Evolutionary conservation across 1,140 invertebrate genomes (phyloP).

Genomic region (Solenopsis invicta): DNA sequence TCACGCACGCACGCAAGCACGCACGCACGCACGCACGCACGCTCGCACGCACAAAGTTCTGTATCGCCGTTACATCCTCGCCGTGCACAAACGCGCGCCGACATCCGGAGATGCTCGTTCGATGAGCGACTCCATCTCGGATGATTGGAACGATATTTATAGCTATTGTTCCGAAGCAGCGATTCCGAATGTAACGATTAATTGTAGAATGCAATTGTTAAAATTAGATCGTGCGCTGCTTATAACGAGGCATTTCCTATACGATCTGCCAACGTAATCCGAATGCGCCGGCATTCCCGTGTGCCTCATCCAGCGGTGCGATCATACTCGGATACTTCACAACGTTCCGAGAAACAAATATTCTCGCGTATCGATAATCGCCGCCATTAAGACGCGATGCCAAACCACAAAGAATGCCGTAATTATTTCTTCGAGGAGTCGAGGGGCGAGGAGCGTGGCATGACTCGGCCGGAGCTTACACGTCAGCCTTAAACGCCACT

Average conservation of each 20-base stretch:
- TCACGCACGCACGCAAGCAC: conserved; percentile 42
- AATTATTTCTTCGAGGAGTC: conserved; percentile 51
- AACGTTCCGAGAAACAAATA: conserved; percentile 63
- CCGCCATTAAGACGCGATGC: conserved; percentile 35
- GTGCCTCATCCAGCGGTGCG: conserved; percentile 38
- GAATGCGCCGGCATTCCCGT: not conserved
- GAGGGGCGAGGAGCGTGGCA: conserved; percentile 18
- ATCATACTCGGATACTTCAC: conserved; percentile 30
- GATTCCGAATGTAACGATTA: not conserved
- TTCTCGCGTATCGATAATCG: conserved; percentile 42
- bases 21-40: too few relatives aligned
- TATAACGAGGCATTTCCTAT: not conserved
- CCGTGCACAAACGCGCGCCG: not conserved
- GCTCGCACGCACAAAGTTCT: conserved; percentile 34
- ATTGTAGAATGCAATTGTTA: not conserved
- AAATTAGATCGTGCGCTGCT: conserved; percentile 6
- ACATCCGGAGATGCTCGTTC: not conserved
- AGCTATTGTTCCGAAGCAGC: not conserved
- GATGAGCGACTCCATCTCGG: not conserved
- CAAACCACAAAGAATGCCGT: conserved; percentile 55
- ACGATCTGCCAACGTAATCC: not conserved
- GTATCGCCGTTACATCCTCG: conserved; percentile 8
- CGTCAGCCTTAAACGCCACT: conserved; percentile 20
- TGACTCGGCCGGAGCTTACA: conserved; percentile 18
- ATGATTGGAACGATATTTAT: not conserved